Conservation (phyloP, 2,888 invertebrate genomes). For the Bhutanitis thaidina region DNA sequence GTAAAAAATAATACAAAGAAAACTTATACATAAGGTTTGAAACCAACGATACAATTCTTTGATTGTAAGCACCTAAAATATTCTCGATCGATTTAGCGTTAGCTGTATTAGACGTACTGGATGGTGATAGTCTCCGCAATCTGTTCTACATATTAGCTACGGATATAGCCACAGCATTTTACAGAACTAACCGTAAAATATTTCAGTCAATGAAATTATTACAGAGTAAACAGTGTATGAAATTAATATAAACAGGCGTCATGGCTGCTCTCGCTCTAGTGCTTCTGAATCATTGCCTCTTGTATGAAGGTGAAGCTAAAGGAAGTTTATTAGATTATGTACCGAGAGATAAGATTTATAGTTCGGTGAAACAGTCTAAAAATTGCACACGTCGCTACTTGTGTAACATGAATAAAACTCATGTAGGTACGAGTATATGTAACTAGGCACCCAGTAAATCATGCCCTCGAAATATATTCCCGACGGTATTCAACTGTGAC, state of each 20-base stretch:
- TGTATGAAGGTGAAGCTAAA: conserved; percentile 62
- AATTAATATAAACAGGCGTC: conserved; percentile 62
- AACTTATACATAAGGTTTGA: no score
- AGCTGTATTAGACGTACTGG: no score
- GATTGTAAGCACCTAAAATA: no score
- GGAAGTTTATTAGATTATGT: conserved; percentile 67
- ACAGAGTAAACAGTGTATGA: conserved; percentile 65
- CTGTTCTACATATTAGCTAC: no score
- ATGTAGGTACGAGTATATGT: background rate
- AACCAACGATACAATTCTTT: no score
- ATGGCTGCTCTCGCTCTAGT: conserved; percentile 57
- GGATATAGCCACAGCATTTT: conserved; percentile 18
- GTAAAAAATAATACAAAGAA: no score
- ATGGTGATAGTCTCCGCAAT: no score
- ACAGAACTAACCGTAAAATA: conserved; percentile 42
- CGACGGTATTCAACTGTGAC: conserved; percentile 9
- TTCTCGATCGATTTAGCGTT: no score
- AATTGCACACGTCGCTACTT: conserved; percentile 54
- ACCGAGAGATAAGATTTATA: conserved; percentile 67
- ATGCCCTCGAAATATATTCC: conserved; percentile 21
- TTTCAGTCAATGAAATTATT: conserved; percentile 71
- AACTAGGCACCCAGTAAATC: conserved; percentile 15
- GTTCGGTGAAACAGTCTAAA: conserved; percentile 62
- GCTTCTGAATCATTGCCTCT: conserved; percentile 57
- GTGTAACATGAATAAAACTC: conserved; percentile 1